Evolutionary conservation across 1,140 invertebrate species (phyloP), one percentile per base, ranked within the genome.

Genomic region (Argopecten irradians): DNA sequence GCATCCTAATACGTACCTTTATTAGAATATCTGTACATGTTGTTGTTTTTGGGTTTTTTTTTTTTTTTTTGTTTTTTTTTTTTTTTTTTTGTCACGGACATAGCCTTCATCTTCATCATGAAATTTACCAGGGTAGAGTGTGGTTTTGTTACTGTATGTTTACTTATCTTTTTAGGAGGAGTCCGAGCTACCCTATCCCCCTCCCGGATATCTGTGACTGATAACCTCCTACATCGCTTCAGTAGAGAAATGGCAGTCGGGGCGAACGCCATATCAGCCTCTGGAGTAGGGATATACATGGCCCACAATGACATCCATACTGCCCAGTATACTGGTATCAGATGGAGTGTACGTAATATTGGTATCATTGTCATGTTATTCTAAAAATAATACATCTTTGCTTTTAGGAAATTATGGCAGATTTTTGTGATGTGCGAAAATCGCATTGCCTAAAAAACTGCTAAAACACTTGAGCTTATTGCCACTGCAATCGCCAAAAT

Each of bases 271-370:
- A 46, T 92, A 7, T 11, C 13, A 11, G 14, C 87, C 0, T 19
- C 32, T 28, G 92, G 92, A 0, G 92, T 92, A 7, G 87, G 84
- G 16, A 82, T 41, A n/a, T 85, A 84, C 19, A 84, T 91, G n/a
- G 84, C 85, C 41, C 84, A 91, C 41, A 92, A 92, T 85, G 33
- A 91, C n/a, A 87, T 92, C 14, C 89, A 90, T 36, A 89, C 87
- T 39, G 91, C 90, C n/a, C 89, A 90, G 16, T 91, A 92, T 46
- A 90, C 90, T 5, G 91, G 83, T 14, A 92, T 92, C 28, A 46
- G 87, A 34, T 92, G 92, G 92, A 41, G 0, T 19, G 92, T 89
- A 35, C 71, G 86, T 88, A 84, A 33, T 39, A n/a, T n/a, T n/a
- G n/a, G n/a, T n/a, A n/a, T 34, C 33, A 36, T 34, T 5, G n/a